Conservation (phyloP, 2,113 vertebrate genomes). For the Atlantisia rogersi region DNA sequence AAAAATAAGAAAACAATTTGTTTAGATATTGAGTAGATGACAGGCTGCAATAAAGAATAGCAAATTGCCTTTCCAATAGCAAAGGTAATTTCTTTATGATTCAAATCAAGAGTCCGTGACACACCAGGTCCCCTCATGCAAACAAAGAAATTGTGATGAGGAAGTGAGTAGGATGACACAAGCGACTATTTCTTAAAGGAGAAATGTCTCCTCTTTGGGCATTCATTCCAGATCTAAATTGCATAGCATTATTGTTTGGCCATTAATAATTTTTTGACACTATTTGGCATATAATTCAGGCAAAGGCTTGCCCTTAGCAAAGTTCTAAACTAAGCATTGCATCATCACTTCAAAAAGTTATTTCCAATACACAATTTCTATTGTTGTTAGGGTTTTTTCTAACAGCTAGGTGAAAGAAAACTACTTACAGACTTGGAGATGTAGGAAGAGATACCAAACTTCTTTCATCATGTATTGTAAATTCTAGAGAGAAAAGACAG, state of each 20-base stretch:
- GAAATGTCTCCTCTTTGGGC: not conserved
- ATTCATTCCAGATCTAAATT: constrained; percentile 23
- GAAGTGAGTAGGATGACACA: not conserved
- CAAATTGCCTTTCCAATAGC: not conserved
- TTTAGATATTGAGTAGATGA: not conserved
- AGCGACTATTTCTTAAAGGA: not conserved
- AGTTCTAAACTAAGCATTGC: not conserved
- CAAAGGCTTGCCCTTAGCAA: not conserved
- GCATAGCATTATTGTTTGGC: not conserved
- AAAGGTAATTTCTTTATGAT: constrained; percentile 47
- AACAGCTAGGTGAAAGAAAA: not conserved
- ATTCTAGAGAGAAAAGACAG: not conserved
- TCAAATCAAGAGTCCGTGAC: constrained; percentile 41
- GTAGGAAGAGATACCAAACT: not conserved
- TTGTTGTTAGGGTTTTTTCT: not conserved
- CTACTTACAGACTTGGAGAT: not conserved
- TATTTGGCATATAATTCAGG: not conserved
- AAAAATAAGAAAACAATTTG: constrained; percentile 12
- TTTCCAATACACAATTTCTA: not conserved
- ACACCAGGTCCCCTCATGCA: not conserved
- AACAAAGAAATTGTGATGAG: not conserved
- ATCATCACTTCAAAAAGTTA: not conserved
- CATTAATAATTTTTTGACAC: constrained; percentile 9
- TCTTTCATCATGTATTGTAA: not conserved
- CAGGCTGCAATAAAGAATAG: not conserved